phyloP scores from a whole-genome alignment of 2,888 invertebrate genomes.

The Netelia virgata region DNA sequence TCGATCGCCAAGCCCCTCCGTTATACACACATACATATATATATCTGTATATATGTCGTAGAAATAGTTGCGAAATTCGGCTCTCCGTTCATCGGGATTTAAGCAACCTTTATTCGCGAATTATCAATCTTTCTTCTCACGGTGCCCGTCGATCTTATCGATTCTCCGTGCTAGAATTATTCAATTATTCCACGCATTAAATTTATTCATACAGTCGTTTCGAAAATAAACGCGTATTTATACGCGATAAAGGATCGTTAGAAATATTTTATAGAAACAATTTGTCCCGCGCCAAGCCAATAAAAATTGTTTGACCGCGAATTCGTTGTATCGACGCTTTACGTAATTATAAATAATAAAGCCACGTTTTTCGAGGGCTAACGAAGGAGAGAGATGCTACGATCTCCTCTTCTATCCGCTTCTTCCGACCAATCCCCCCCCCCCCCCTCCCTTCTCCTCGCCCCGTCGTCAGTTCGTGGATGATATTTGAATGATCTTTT shows the following conservation, averaged over 20 bases:
- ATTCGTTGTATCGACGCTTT: not conserved
- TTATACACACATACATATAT: conserved; percentile 19
- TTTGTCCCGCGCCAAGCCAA: no score
- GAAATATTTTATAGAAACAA: no score
- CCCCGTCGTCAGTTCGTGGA: conserved; percentile 31
- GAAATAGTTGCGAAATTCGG: conserved; percentile 28
- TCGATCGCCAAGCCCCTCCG: conserved; percentile 21
- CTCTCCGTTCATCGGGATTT: not conserved
- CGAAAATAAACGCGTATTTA: no score
- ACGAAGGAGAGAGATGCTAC: conserved; percentile 19
- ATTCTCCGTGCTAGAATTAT: not conserved
- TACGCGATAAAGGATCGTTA: no score
- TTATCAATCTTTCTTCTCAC: conserved; percentile 58
- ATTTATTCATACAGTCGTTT: no score
- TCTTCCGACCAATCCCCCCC: conserved; percentile 11
- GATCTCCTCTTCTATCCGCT: conserved; percentile 14
- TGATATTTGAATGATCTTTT: conserved; percentile 70
- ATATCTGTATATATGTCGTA: conserved; percentile 30
- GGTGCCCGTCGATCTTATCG: conserved; percentile 28
- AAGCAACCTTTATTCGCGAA: conserved; percentile 34
- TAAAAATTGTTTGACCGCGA: no score
- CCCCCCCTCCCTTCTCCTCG: conserved; percentile 30
- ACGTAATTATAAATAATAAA: conserved; percentile 32
- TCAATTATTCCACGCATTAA: conserved; percentile 7
- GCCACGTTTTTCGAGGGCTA: conserved; percentile 30